A percentile compares a stretch with the other conserved stretches of the same genome.
phyloP scores from a whole-genome alignment of 2,113 vertebrate genomes.

The Phasianus colchicus region DNA sequence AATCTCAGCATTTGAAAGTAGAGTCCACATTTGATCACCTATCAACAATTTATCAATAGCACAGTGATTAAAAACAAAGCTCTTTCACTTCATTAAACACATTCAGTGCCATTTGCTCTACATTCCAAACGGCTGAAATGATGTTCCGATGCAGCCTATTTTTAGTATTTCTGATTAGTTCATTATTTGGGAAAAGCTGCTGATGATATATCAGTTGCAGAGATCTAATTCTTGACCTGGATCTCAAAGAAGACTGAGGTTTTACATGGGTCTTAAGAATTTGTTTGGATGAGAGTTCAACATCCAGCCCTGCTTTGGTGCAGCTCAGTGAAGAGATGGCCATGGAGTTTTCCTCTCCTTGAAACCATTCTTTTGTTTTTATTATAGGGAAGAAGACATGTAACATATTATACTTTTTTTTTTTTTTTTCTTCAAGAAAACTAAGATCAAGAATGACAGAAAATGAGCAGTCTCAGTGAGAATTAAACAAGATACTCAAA shows the following conservation, averaged over 20 bases:
- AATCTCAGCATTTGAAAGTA: conserved; percentile 20
- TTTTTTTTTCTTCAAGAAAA: conserved; percentile 18
- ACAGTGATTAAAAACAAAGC: conserved; percentile 52
- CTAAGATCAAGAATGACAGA: conserved; percentile 16
- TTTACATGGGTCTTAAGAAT: background rate
- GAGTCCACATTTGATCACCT: conserved; percentile 37
- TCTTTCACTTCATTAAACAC: conserved; percentile 63
- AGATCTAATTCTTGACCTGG: background rate
- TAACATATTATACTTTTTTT: background rate
- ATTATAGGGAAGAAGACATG: background rate
- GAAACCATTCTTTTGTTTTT: background rate
- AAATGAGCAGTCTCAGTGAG: conserved; percentile 55
- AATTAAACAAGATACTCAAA: conserved; percentile 42
- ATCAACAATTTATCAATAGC: conserved; percentile 54
- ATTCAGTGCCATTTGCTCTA: conserved; percentile 39
- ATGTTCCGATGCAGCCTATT: conserved; percentile 62
- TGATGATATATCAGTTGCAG: conserved; percentile 37
- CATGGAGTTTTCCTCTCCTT: background rate
- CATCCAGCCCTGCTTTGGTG: background rate
- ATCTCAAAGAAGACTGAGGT: background rate
- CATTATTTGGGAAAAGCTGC: conserved; percentile 53
- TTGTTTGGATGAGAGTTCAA: background rate
- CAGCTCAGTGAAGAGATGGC: background rate
- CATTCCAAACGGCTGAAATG: conserved; percentile 64
- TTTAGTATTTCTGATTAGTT: conserved; percentile 68